These are phyloP conservation scores for Zaprionus africanus DNA, from an alignment of 1,140 invertebrate genomes.

Conservation along the genomic window DNA sequence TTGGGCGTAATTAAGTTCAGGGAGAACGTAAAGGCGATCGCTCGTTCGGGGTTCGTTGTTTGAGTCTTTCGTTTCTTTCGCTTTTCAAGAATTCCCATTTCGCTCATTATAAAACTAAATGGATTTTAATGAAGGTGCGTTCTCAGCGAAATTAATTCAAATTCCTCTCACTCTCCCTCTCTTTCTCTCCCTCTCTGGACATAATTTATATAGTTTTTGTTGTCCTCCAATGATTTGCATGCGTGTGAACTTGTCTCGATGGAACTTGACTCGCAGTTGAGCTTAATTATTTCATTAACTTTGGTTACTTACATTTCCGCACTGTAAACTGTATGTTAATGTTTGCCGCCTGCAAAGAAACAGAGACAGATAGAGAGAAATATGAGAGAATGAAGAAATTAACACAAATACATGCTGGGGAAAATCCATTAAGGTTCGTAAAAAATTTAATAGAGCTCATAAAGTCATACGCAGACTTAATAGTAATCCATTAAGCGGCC, in stretches of 20 bases:
- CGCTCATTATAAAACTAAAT: slow-evolving; percentile 37
- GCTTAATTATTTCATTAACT: slow-evolving; percentile 62
- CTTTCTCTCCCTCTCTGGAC: background rate
- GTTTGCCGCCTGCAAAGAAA: slow-evolving; percentile 31
- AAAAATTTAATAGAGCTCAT: slow-evolving; percentile 34
- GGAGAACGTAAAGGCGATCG: slow-evolving; percentile 39
- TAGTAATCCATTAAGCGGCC: slow-evolving; percentile 9
- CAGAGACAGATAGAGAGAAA: background rate
- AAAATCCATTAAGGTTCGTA: slow-evolving; percentile 19
- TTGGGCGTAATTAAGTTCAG: slow-evolving; percentile 53
- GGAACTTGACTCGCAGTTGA: slow-evolving; percentile 12
- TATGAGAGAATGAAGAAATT: slow-evolving; percentile 40
- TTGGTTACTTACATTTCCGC: slow-evolving; percentile 65
- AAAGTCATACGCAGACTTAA: slow-evolving; percentile 12
- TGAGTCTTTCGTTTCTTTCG: slow-evolving; percentile 54
- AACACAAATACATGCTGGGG: slow-evolving; percentile 7
- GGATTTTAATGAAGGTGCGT: slow-evolving; percentile 40
- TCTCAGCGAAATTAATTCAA: slow-evolving; percentile 42
- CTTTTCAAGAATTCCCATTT: slow-evolving; percentile 37
- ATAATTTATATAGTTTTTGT: background rate
- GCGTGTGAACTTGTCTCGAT: slow-evolving; percentile 35
- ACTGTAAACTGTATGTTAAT: slow-evolving; percentile 25
- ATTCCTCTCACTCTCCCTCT: background rate
- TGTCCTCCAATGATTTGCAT: slow-evolving; percentile 28
- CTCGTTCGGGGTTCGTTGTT: slow-evolving; percentile 52